Evolutionary conservation across 2,888 invertebrate genomes (phyloP), one percentile per base, ranked within the genome.

Genomic region (Meteorus colon): DNA sequence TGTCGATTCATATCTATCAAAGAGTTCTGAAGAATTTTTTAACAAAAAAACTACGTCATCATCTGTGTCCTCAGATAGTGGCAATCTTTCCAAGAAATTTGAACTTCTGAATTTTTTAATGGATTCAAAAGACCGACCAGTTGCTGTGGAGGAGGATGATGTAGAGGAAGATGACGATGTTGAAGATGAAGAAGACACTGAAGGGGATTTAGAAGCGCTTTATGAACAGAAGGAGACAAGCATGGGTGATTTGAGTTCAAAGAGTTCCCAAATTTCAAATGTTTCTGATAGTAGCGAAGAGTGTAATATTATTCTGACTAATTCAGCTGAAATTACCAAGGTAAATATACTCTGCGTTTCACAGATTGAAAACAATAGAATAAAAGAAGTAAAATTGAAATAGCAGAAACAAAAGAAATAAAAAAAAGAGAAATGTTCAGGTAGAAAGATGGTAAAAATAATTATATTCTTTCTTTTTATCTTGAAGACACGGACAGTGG

Each of bases 81-180:
- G 86, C 10, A 84, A 86, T 59, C 79, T 88, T 10, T 83, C 88
- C 1, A 96, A 96, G 16, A 96, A 96, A 88, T 96, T 96, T 85
- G 97, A 97, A 85, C 96, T 97, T 84, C 91, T 97, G 70, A 96
- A 95, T 77, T 97, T 97, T 86, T 91, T 97, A 80, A 96, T 97
- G 78, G 96, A 96, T 88, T 95, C 96, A 77, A 95, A 85, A 34
- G 84, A 85, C 16, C 79, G 80, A 1, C 77, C 78, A 91, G 94
- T 79, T 92, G 93, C 82, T 92, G 76, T 85, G 1, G 83, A 81
- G 69, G 80, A 81, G 27, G 79, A 77, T 34, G 81, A 82, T 27
- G 84, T 81, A 4, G 83, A 79, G 5, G 88, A 88, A 3, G 84
- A 82, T 12, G 83, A 83, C 6, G 88, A 86, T 0, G 86, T 87